Evolutionary conservation across 1,140 invertebrate genomes (phyloP), one percentile per base, ranked within the genome.

Genomic region (Pectinophora gossypiella): DNA sequence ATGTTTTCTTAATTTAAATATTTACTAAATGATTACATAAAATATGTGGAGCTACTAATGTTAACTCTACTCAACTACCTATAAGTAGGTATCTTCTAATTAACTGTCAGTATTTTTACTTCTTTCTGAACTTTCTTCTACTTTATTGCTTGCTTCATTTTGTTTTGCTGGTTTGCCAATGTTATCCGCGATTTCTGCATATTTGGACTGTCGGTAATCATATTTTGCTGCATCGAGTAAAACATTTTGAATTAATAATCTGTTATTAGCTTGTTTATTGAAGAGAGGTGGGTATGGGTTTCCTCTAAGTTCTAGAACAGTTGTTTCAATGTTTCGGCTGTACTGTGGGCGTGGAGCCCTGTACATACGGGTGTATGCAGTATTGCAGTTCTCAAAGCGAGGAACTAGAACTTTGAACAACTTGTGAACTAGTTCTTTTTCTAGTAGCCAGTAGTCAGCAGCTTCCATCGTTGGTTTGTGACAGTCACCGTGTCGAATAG

Each of bases 391-490:
- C 71, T 94, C 87, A 87, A 91, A 98, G 47, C 95, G 88, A 9
- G 96, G 96, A 16, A 93, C 95, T 13, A 98, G 78, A 13, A 98
- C 96, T 91, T 98, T 97, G 67, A 98, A 98, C 32, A 98, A 81
- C 88, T 98, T 98, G 65, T 97, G 96, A 3, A 98, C 89, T 10
- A 97, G 82, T 79, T 97, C 94, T 72, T 98, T 98, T 63, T 98
- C 96, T 47, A 93, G 63, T 32, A 98, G 80, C 95, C 96, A 98
- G 83, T 91, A 98, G 75, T 95, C 91, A 15, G 96, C 96, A 75
- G 94, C 87, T 64, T 97, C 94, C 96, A 98, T 98, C 6, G 95
- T 98, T 50, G 91, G 89, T 73, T 90, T 91, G 68, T 98, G 92
- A 22, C 90, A 89, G 73, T 97, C 95, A 9, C 97, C 97, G 92